A percentile compares a stretch with the other conserved stretches of the same genome.
These are phyloP conservation scores for Spilosoma lubricipeda DNA, from an alignment of 2,888 invertebrate genomes.

Conservation along the genomic window DNA sequence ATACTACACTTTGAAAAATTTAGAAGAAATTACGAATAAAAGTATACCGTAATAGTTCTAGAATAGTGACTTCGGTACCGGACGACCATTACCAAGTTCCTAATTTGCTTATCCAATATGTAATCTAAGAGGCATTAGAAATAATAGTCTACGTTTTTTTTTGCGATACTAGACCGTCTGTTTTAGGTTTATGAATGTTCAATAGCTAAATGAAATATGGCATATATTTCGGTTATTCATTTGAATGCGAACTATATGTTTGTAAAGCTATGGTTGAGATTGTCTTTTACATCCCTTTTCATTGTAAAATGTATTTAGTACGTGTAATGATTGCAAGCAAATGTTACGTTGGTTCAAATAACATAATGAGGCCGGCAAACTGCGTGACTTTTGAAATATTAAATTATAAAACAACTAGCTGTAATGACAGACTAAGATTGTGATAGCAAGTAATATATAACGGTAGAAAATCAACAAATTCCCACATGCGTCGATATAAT, in stretches of 20 bases:
- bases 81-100: constrained; percentile 71
- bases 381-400: constrained; percentile 63
- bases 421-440: constrained; percentile 67
- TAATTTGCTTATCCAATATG: constrained; percentile 72
- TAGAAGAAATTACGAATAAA: constrained; percentile 34
- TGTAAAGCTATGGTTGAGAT: constrained; percentile 41
- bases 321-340: constrained; percentile 54
- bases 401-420: constrained; percentile 61
- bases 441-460: constrained; percentile 66
- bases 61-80: constrained; percentile 19
- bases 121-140: constrained; percentile 77
- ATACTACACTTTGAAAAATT: constrained; percentile 63
- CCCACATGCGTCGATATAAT: constrained; percentile 76
- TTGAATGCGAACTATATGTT: constrained; percentile 54
- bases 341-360: constrained; percentile 52
- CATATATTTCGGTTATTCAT: constrained; percentile 50
- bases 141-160: constrained; percentile 70
- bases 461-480: constrained; percentile 76
- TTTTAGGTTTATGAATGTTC: constrained; percentile 57
- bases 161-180: constrained; percentile 61
- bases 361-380: constrained; percentile 53
- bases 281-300: constrained; percentile 48
- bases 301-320: constrained; percentile 50
- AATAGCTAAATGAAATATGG: constrained; percentile 59
- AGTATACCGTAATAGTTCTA: constrained; percentile 26